Conservation (phyloP, 2,888 invertebrate genomes). For the Drosophila diplacantha region DNA sequence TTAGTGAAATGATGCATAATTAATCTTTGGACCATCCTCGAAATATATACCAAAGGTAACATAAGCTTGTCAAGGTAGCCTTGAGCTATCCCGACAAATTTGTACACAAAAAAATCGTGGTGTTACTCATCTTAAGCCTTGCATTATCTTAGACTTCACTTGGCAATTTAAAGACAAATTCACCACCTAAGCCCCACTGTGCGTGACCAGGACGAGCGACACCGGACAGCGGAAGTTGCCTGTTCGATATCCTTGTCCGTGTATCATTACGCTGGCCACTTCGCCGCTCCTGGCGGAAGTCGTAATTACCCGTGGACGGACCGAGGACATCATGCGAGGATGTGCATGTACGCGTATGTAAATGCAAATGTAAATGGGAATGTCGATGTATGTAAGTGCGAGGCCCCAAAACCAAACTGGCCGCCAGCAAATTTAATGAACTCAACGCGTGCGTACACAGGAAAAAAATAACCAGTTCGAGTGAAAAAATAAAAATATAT, state of each 20-base stretch:
- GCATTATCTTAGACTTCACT: not conserved
- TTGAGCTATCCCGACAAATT: not conserved
- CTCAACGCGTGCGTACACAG: slow-evolving; percentile 36
- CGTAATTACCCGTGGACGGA: slow-evolving; percentile 71
- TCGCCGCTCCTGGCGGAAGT: slow-evolving; percentile 70
- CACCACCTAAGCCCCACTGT: slow-evolving; percentile 11
- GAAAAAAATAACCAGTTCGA: not conserved
- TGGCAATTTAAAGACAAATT: not conserved
- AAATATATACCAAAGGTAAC: not conserved
- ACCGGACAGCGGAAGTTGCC: slow-evolving; percentile 35
- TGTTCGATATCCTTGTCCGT: slow-evolving; percentile 40
- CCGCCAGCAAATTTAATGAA: slow-evolving; percentile 63
- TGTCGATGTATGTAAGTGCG: slow-evolving; percentile 1
- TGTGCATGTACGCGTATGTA: slow-evolving; percentile 28
- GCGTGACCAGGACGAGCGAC: not conserved
- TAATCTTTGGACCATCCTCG: no score
- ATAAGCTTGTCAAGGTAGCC: not conserved
- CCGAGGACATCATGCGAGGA: slow-evolving; percentile 35
- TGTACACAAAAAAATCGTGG: not conserved
- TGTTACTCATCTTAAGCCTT: not conserved
- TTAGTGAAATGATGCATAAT: not conserved
- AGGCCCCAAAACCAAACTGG: slow-evolving; percentile 38
- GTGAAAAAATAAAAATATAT: not conserved
- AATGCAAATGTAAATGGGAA: slow-evolving; percentile 16
- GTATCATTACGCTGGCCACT: slow-evolving; percentile 45